Percentiles rank a stretch among this genome's conserved stretches.
These are phyloP conservation scores for Agonopterix heracliana DNA, from an alignment of 2,888 invertebrate genomes.

Conservation along the genomic window DNA sequence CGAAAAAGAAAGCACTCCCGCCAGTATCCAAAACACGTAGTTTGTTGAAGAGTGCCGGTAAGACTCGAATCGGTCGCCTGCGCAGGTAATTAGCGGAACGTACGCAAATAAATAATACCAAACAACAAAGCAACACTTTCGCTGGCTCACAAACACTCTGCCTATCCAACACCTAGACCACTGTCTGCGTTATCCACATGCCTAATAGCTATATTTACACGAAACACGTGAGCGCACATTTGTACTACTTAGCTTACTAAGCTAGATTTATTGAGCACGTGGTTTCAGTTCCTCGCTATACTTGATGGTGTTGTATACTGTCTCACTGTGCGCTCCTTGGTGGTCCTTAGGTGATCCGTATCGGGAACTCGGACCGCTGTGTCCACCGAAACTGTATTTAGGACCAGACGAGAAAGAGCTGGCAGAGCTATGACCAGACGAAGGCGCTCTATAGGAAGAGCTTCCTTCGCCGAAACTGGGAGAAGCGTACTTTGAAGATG, in stretches of 20 bases:
- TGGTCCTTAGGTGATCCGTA: conserved; percentile 49
- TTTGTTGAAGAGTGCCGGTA: conserved; percentile 20
- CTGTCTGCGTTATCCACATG: conserved; percentile 36
- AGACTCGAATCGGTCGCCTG: conserved; percentile 29
- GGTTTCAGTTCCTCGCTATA: conserved; percentile 68
- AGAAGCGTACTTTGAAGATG: conserved; percentile 42
- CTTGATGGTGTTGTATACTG: conserved; percentile 67
- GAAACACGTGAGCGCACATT: conserved; percentile 1
- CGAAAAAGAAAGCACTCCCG: conserved; percentile 48
- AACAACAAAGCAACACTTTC: conserved; percentile 26
- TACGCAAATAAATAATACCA: conserved; percentile 47
- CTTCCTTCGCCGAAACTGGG: conserved; percentile 46
- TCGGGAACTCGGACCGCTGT: conserved; percentile 35
- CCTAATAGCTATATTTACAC: conserved; percentile 17
- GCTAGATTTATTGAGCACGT: conserved; percentile 35
- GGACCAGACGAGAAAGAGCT: conserved; percentile 50
- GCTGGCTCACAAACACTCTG: conserved; percentile 11
- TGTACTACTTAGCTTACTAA: neutral
- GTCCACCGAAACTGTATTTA: conserved; percentile 51
- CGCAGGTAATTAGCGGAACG: conserved; percentile 47
- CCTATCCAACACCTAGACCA: conserved; percentile 21
- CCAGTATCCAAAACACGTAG: conserved; percentile 32
- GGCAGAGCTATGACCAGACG: conserved; percentile 38
- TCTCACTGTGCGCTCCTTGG: conserved; percentile 61
- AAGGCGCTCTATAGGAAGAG: conserved; percentile 48